Percentiles rank a stretch among this genome's conserved stretches.
phyloP scores from a whole-genome alignment of 2,113 vertebrate genomes.

The Nesoenas mayeri region DNA sequence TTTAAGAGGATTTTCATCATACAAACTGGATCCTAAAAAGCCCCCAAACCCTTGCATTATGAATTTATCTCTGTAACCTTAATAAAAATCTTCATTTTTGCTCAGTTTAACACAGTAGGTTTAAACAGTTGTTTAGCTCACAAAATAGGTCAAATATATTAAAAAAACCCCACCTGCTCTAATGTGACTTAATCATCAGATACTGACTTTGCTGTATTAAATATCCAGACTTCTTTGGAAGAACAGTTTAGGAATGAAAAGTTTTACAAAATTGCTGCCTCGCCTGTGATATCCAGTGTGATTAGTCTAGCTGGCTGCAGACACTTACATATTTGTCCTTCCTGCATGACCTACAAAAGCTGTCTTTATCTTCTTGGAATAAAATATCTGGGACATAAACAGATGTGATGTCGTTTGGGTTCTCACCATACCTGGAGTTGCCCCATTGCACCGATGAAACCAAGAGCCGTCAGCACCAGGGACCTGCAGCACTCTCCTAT shows the following conservation, averaged over 20 bases:
- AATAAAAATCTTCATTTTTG: neutral
- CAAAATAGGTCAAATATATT: neutral
- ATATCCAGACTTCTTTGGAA: neutral
- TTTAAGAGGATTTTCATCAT: neutral
- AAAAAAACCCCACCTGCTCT: neutral
- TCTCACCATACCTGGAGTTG: fast-evolving
- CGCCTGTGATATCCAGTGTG: neutral
- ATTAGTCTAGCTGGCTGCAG: neutral
- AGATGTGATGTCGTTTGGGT: neutral
- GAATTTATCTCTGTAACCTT: neutral
- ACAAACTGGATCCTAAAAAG: neutral
- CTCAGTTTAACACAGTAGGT: neutral
- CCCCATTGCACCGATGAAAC: fast-evolving
- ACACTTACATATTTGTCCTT: neutral
- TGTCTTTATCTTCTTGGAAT: neutral
- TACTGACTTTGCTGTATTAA: neutral
- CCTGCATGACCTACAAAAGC: neutral
- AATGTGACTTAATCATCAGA: neutral
- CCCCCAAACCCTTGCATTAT: neutral
- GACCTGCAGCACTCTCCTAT: neutral
- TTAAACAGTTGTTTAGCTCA: neutral
- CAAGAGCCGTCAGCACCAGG: neutral
- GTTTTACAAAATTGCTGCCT: neutral
- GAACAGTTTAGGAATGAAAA: neutral
- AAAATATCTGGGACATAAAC: neutral